Base-by-base conservation (phyloP, 64 coral and sea anemone species). In the Montipora foliosa region DNA sequence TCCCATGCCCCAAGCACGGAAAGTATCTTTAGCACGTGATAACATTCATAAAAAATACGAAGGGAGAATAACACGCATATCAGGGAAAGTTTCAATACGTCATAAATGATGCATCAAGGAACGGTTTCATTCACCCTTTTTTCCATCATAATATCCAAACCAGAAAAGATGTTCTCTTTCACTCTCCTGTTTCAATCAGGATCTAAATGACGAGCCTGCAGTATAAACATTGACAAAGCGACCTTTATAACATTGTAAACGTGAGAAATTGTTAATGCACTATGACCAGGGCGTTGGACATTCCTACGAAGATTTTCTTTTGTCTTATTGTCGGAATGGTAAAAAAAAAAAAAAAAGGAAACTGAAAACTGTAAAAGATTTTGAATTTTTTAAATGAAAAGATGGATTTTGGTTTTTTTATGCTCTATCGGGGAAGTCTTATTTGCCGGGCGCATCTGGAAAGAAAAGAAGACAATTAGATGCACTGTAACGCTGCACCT, bases 221-320 rank as follows among this genome's bases (percentile, higher is more conserved):
- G 61, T 12, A 16, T 12, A 14, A 64, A 64, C 61, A 64, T 15
- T 64, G 9, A 64, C 14, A 12, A 16, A 47, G 14, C 47, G 82
- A 86, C 82, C 82, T 86, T 86, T 86, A 86, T 62, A 86, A 71
- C 82, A 48, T 69, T 48, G 7, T 45, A 48, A n/a, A 67, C 82
- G 16, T 47, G 59, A 47, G 44, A 84, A 50, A 4, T 5, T 15
- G 46, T 71, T 8, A 10, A 20, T 48, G 8, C 76, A 78, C 14
- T 12, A 78, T 71, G 68, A 71, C 19, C 68, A 71, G 19, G 20
- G 19, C 19, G 68, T 24, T 8, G 5, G 2, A 71, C 19, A 11
- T 21, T 71, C 68, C 17, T 24, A 71, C 4, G 68, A 11, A 71
- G 68, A 6, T n/a, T 5, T 5, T 11, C 53, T 8, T 57, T 57